Base-by-base conservation (phyloP, 2,113 vertebrate species). In the Platichthys stellatus region DNA sequence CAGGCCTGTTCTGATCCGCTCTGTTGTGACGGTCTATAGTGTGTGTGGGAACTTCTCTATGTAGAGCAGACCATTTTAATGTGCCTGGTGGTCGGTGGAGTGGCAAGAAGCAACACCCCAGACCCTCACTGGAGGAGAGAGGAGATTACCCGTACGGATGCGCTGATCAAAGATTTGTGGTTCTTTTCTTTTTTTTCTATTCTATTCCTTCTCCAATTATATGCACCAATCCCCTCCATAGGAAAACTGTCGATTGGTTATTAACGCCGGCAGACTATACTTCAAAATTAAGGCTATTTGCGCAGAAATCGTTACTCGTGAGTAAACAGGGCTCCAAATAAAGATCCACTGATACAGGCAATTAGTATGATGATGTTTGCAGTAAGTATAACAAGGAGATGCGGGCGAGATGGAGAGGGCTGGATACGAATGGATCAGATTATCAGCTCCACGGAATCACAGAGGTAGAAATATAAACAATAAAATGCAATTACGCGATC, bases 21-120 rank as follows among this genome's bases (percentile, higher is more conserved):
- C 6, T 38, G 31, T 3, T 38, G 47, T 51, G 15, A 35, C 7
- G 15, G 54, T 21, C 54, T 21, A 2, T 20, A 43, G 35, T 40
- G 38, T 40, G 60, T 20, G 24, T 24, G 88, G 77, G 83, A 81
- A 86, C 86, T 87, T 83, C 76, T 73, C 82, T 76, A 66, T 84
- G 77, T 72, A 65, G 76, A 77, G 74, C 87, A 88, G 86, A 76
- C 89, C 87, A 89, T 90, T 86, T 85, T 83, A 92, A 90, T 89
- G 78, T 88, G 89, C 78, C 88, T 80, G 78, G 80, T 90, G 87
- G 82, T 88, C 87, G 82, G 59, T 70, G 84, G 72, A 86, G 79
- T 81, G 83, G 59, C 70, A 77, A 87, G 81, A 87, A 89, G 87
- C 86, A 91, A 88, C 89, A 89, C 79, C 88, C 88, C 83, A 80